Base-by-base conservation (phyloP, 2,113 vertebrate genomes). In the Xyliphius kryptos region DNA sequence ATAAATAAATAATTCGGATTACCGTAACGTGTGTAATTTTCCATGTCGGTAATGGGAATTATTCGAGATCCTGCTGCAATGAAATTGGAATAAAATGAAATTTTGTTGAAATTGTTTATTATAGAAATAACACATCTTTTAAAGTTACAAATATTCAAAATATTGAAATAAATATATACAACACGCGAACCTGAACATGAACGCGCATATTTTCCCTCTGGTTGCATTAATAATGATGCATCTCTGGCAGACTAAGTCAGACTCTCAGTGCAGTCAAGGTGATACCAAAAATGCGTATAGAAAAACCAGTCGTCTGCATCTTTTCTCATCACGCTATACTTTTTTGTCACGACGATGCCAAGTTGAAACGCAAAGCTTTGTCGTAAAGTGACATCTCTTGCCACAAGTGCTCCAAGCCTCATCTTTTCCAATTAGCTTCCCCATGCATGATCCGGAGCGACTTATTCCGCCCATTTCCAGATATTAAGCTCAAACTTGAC, bases 401-500 rank as follows among this genome's bases (percentile, higher is more conserved):
- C 94, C 94, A 97, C 94, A 93, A 96, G 92, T 92, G 94, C 92
- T 96, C 91, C 91, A 88, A 91, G 58, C 58, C 91, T 96, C 93
- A 97, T 97, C 95, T 97, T 93, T 96, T 96, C 95, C 96, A 98
- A 97, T 98, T 97, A 98, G 94, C 93, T 93, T 95, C 86, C 93
- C 93, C 93, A 90, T 94, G 93, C 94, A 95, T 97, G 94, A 97
- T 97, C 92, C 89, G 87, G 91, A 91, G 92, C 92, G 95, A 97
- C 96, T 97, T 61, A 61, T 61, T 97, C 93, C 95, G 94, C 96
- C 94, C 91, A 98, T 98, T 98, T 92, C 93, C 91, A 98, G 96
- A 97, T 96, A 97, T 98, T 98, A 98, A 97, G 92, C 92, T 98
- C 96, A 98, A 98, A 96, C 90, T 97, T 98, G 96, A 98, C 96